Conservation (phyloP, 2,888 invertebrate genomes). For the Cetonia aurata region DNA sequence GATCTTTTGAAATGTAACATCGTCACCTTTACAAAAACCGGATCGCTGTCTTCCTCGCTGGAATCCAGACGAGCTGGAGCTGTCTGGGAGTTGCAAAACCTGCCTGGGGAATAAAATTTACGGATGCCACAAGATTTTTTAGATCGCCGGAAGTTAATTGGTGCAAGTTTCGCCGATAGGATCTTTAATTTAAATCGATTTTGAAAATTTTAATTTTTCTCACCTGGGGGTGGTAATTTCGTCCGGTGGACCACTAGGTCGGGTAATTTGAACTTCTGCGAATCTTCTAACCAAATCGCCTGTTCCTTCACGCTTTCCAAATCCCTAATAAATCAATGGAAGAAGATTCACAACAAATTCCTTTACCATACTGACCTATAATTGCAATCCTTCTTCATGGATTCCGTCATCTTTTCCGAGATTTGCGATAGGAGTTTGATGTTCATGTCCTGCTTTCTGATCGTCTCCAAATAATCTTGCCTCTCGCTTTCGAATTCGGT, state of each 20-base stretch:
- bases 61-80: conserved; percentile 65
- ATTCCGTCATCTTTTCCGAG: conserved; percentile 76
- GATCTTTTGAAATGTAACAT: too few relatives aligned
- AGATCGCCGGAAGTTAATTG: background rate
- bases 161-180: background rate
- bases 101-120: conserved; percentile 49
- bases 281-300: conserved; percentile 82
- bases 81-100: conserved; percentile 63
- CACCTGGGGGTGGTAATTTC: conserved; percentile 77
- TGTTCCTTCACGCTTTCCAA: conserved; percentile 77
- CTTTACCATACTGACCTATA: conserved; percentile 69
- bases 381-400: conserved; percentile 80
- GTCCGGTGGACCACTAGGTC: conserved; percentile 75
- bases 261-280: conserved; percentile 78
- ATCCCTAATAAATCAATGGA: conserved; percentile 68
- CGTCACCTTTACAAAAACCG: conserved; percentile 1
- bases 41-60: conserved; percentile 52
- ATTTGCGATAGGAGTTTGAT: conserved; percentile 76
- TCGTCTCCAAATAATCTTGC: conserved; percentile 86
- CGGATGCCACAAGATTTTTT: conserved; percentile 12
- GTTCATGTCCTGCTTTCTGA: conserved; percentile 79
- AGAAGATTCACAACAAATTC: background rate
- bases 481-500: conserved; percentile 86
- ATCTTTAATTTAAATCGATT: too few relatives aligned
- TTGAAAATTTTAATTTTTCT: conserved; percentile 34